Percentiles rank a stretch among this genome's conserved stretches.
These are phyloP conservation scores for Nerophis ophidion DNA, from an alignment of 2,113 vertebrate species.

Conservation along the genomic window DNA sequence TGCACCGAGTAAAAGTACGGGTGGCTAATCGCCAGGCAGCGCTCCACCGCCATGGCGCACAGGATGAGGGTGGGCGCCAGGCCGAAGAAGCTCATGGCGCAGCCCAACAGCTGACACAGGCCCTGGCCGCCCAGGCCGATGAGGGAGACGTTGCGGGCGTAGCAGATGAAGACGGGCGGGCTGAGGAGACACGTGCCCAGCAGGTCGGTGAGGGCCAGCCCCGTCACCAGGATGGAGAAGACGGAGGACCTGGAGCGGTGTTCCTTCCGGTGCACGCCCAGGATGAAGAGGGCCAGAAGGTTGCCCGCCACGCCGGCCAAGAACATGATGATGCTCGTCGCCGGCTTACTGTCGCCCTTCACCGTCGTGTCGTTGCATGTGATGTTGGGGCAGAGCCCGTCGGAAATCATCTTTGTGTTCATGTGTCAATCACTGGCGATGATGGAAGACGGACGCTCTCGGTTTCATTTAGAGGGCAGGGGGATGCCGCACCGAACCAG, in stretches of 20 bases:
- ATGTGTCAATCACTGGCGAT: conserved; percentile 20
- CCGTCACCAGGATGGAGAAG: conserved; percentile 84
- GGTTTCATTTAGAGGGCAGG: not conserved
- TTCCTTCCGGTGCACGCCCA: conserved; percentile 73
- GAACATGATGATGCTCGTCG: conserved; percentile 81
- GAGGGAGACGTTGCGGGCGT: conserved; percentile 70
- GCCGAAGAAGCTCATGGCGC: conserved; percentile 83
- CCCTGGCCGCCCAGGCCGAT: conserved; percentile 50
- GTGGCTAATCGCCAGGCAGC: conserved; percentile 87
- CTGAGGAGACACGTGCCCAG: conserved; percentile 85
- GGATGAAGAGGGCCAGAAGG: conserved; percentile 79
- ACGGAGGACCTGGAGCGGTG: conserved; percentile 73
- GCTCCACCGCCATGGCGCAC: conserved; percentile 83
- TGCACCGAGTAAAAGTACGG: conserved; percentile 81
- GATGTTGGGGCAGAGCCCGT: conserved; percentile 59
- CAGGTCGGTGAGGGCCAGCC: conserved; percentile 81
- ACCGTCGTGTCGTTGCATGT: conserved; percentile 49
- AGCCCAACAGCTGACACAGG: conserved; percentile 79
- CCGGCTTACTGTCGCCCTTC: conserved; percentile 57
- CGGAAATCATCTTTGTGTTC: conserved; percentile 40
- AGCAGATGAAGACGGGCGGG: conserved; percentile 81
- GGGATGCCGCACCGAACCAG: not conserved
- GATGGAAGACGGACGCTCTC: not conserved
- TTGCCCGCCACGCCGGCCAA: conserved; percentile 78
- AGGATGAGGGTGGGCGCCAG: conserved; percentile 82